Conservation (phyloP, 2,797 vertebrate genomes). For the Pangasius larnaudii region DNA sequence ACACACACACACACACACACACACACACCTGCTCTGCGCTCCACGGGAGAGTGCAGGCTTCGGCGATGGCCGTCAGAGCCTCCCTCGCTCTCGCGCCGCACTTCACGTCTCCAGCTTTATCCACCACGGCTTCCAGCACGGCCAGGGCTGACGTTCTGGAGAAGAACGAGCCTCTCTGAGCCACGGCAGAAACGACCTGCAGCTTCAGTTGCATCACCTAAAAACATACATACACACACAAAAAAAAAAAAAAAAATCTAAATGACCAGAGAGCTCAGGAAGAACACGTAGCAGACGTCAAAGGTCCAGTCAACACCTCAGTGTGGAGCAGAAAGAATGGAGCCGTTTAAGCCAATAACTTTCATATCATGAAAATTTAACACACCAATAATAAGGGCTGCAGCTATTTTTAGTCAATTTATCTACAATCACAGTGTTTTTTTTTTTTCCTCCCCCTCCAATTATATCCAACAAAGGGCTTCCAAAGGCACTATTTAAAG, state of each 20-base stretch:
- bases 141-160: conserved; percentile 91
- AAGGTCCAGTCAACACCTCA: neutral
- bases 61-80: conserved; percentile 89
- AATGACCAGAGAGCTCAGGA: neutral
- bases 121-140: conserved; percentile 92
- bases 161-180: conserved; percentile 87
- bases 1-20: too few species aligned
- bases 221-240: neutral
- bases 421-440: neutral
- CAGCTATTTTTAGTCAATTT: neutral
- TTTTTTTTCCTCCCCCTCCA: neutral
- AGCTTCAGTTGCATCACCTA: conserved; percentile 97
- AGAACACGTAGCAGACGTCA: neutral
- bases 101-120: conserved; percentile 94
- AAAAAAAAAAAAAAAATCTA: neutral
- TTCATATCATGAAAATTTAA: neutral
- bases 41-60: conserved; percentile 90
- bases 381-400: neutral
- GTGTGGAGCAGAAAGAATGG: neutral
- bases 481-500: neutral
- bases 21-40: conserved; percentile 89
- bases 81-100: conserved; percentile 93
- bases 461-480: neutral
- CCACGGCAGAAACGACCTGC: conserved; percentile 87
- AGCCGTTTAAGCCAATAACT: neutral